phyloP scores from a whole-genome alignment of 2,888 invertebrate genomes.

The Dicyrtomina minuta region DNA sequence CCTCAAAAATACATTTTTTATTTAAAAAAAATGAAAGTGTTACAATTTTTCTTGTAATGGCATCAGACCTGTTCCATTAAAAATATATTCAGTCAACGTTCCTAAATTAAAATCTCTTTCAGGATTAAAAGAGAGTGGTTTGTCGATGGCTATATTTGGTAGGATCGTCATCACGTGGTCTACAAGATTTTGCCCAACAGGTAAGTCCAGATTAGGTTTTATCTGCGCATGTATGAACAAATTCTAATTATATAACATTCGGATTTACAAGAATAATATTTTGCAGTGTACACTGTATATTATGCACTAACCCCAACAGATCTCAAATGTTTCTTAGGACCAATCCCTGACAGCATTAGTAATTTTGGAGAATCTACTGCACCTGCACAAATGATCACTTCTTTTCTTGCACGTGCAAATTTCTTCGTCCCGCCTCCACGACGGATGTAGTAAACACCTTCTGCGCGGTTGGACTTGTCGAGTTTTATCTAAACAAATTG shows the following conservation, averaged over 20 bases:
- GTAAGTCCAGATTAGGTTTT: slow-evolving; percentile 10
- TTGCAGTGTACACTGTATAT: too few species aligned
- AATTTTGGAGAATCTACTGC: slow-evolving; percentile 14
- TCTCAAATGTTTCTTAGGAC: neutral
- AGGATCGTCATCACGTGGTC: neutral
- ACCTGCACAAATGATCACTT: slow-evolving; percentile 13
- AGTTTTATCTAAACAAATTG: slow-evolving; percentile 6
- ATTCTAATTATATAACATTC: too few species aligned
- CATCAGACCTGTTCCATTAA: slow-evolving; percentile 8
- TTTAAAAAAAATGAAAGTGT: neutral
- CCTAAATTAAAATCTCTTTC: slow-evolving; percentile 4
- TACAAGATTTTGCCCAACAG: slow-evolving; percentile 14
- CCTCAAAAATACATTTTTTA: neutral
- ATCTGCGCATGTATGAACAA: neutral
- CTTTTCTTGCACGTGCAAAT: slow-evolving; percentile 15
- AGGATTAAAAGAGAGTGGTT: neutral
- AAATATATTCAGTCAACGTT: slow-evolving; percentile 6
- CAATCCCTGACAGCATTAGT: slow-evolving; percentile 7
- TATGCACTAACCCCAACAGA: neutral
- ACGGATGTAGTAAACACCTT: slow-evolving; percentile 9
- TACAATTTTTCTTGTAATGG: neutral
- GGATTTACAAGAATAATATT: too few species aligned
- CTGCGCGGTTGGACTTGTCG: slow-evolving; percentile 16
- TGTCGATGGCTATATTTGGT: neutral
- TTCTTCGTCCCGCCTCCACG: neutral